These are phyloP conservation scores for Montipora cactus DNA, from an alignment of 64 coral and sea anemone species.

Conservation along the genomic window DNA sequence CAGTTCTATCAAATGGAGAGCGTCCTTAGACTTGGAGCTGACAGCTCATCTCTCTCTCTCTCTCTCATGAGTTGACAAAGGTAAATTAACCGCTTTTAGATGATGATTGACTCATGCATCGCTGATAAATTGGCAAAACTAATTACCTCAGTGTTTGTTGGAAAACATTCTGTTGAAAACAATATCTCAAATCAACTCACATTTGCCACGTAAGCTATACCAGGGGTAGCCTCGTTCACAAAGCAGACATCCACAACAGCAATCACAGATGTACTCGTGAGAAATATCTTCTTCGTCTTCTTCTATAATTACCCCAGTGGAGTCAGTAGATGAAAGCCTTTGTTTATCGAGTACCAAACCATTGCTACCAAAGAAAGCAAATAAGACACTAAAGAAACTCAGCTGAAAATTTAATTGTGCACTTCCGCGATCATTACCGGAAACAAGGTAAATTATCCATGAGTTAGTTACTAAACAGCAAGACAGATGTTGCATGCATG, in stretches of 20 bases:
- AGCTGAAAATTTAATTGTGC: neutral
- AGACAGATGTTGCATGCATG: no score
- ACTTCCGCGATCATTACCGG: neutral
- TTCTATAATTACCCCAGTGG: neutral
- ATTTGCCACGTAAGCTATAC: constrained; percentile 24
- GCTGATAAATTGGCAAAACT: no score
- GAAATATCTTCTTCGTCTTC: neutral
- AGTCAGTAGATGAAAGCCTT: neutral
- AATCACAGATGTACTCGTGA: constrained; percentile 8
- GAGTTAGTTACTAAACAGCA: no score
- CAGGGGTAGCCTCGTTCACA: constrained; percentile 19
- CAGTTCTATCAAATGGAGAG: no score
- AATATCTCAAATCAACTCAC: neutral
- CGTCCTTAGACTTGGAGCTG: no score
- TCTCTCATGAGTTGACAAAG: no score
- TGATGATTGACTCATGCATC: no score
- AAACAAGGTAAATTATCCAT: no score
- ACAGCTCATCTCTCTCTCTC: no score
- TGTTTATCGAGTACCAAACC: neutral
- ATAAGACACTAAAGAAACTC: neutral
- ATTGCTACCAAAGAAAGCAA: neutral
- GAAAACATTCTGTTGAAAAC: neutral
- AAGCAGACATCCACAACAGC: constrained; percentile 16
- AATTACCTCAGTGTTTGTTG: neutral
- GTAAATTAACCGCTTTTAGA: no score